Base-by-base conservation (phyloP, 2,797 vertebrate genomes). In the Lagorchestes hirsutus region DNA sequence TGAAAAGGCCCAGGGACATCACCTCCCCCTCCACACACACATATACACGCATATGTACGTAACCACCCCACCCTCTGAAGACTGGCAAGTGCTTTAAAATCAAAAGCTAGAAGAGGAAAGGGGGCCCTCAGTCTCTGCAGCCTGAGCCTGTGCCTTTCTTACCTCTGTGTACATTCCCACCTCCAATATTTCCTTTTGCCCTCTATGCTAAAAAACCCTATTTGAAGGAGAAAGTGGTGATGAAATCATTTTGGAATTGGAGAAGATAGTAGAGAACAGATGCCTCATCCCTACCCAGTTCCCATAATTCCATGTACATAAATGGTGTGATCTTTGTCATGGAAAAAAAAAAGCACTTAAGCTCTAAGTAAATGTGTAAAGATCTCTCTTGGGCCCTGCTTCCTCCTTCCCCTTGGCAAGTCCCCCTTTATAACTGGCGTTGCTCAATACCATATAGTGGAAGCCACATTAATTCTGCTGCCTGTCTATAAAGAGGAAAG, bases 221-320 rank as follows among this genome's bases (percentile, higher is more conserved):
- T 96, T 10, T 94, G 93, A 97, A 90, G 92, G 67, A 95, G 91
- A 58, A 62, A 31, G 58, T 74, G 93, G 52, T 67, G 31, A 55
- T 59, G 12, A 0, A 52, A 58, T n/a, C 24, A 34, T 59, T 92
- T 74, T 57, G 92, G 93, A 96, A 24, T 31, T 93, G 97, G 52
- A 92, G 4, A 10, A 56, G 95, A 46, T 54, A 0, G 27, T 54
- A 57, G 95, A 94, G 87, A 59, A 55, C 46, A 14, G 54, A 31
- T 74, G 59, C 67, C 90, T 67, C n/a, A 1, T 57, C 93, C 56
- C 67, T 58, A 46, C 93, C 55, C 91, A 52, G 46, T 4, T 56
- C 54, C 74, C 95, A 92, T 92, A 94, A 96, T 96, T 96, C 97
- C 97, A 95, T 98, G 97, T 98, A 98, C 98, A 98, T 98, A 98